Evolutionary conservation across 2,797 vertebrate genomes (phyloP).

Genomic region (Neomorphus geoffroyi): DNA sequence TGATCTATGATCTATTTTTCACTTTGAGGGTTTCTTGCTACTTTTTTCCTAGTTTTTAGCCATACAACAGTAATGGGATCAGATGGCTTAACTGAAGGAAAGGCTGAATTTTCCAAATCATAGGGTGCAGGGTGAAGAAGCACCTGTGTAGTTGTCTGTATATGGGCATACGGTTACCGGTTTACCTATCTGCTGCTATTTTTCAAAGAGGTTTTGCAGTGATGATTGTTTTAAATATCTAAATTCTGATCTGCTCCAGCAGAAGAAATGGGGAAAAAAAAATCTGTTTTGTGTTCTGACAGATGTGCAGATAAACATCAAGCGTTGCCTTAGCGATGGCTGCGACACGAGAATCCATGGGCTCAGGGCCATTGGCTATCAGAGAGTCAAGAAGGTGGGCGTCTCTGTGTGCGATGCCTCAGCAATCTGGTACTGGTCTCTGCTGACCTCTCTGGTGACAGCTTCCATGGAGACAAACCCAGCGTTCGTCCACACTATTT

Average conservation of each 20-base stretch:
- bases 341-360: constrained; percentile 97
- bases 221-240: not conserved
- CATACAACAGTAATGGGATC: not conserved
- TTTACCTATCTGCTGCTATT: not conserved
- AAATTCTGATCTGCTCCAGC: not conserved
- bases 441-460: constrained; percentile 95
- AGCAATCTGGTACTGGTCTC: constrained; percentile 97
- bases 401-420: constrained; percentile 96
- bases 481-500: constrained; percentile 90
- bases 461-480: constrained; percentile 98
- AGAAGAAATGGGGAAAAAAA: not conserved
- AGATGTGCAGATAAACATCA: constrained; percentile 99
- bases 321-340: constrained; percentile 94
- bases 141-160: rapidly evolving
- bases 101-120: not conserved
- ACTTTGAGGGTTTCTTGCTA: not conserved
- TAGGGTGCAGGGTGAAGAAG: not conserved
- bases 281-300: constrained; percentile 13
- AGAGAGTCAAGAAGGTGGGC: constrained; percentile 90
- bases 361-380: constrained; percentile 91
- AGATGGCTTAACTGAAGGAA: not conserved
- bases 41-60: not conserved
- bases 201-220: not conserved
- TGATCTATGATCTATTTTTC: not conserved
- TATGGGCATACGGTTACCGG: not conserved